These are phyloP conservation scores for Ichneumoninae sp. DNA, from an alignment of 2,888 invertebrate genomes.

Conservation along the genomic window DNA sequence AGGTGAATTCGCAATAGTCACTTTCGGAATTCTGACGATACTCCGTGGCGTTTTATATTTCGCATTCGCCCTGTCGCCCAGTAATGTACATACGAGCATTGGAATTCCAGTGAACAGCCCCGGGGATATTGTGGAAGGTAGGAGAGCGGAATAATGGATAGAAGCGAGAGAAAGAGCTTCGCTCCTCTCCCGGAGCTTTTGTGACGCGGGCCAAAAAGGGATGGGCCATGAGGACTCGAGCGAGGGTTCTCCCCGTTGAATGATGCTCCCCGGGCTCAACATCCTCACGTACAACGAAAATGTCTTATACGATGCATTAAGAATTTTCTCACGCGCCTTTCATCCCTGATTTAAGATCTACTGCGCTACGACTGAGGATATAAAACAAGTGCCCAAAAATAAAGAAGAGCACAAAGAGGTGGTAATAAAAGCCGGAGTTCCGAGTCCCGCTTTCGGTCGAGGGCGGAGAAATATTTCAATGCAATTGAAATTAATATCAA, in stretches of 20 bases:
- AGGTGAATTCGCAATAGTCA: neutral
- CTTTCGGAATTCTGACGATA: neutral
- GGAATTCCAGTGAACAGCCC: neutral
- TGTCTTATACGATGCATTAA: constrained; percentile 10
- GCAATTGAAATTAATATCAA: constrained; percentile 36
- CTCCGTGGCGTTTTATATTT: neutral
- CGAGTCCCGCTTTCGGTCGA: neutral
- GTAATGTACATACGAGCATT: neutral
- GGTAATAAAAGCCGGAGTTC: neutral
- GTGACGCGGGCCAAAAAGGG: constrained; percentile 19
- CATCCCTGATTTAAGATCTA: neutral
- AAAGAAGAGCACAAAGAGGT: neutral
- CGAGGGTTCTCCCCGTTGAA: neutral
- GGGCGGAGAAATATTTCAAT: neutral
- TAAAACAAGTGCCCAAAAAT: neutral
- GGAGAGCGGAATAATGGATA: constrained; percentile 7
- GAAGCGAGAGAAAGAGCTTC: constrained; percentile 4
- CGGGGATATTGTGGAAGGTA: constrained; percentile 8
- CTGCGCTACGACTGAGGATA: neutral
- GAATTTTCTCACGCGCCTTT: constrained; percentile 3
- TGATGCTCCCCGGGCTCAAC: neutral
- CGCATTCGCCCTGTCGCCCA: neutral
- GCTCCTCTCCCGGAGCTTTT: neutral
- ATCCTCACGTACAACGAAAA: constrained; percentile 4
- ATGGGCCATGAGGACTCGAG: neutral